phyloP scores from a whole-genome alignment of 2,113 vertebrate species.

The Oncorhynchus tshawytscha region DNA sequence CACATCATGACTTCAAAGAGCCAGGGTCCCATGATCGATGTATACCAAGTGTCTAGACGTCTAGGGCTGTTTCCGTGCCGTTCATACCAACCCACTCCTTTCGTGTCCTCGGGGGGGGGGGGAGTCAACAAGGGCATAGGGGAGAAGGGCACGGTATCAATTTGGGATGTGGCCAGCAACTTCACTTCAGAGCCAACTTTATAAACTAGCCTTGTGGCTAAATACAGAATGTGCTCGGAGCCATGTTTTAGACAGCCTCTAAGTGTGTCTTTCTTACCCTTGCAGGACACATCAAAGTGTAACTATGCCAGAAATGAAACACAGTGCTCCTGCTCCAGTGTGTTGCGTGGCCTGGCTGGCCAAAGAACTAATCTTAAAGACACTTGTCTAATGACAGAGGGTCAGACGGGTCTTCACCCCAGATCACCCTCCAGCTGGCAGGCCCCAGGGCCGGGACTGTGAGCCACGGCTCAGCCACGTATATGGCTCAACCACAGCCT shows the following conservation, averaged over 20 bases:
- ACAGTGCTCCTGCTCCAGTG: slow-evolving; percentile 17
- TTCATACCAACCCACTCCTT: slow-evolving; percentile 35
- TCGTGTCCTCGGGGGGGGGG: background rate
- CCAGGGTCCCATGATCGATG: slow-evolving; percentile 16
- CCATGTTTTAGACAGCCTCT: background rate
- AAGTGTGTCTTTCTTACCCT: slow-evolving; percentile 19
- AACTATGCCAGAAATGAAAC: slow-evolving; percentile 9
- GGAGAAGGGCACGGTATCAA: background rate
- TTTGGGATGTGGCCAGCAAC: background rate
- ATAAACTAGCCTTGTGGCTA: slow-evolving; percentile 13
- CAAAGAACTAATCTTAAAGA: slow-evolving; percentile 30
- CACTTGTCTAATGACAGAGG: slow-evolving; percentile 42
- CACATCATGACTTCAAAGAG: slow-evolving; percentile 40
- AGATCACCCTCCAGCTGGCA: slow-evolving; percentile 56
- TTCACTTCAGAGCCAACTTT: background rate
- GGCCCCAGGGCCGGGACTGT: slow-evolving; percentile 32
- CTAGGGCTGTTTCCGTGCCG: slow-evolving; percentile 8
- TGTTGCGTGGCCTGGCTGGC: slow-evolving; percentile 4
- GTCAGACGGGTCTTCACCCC: slow-evolving; percentile 30
- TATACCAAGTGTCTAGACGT: slow-evolving; percentile 1
- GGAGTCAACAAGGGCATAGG: slow-evolving; percentile 23
- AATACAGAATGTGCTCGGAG: slow-evolving; percentile 8
- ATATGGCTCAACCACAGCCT: no score
- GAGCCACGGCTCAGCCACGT: no score
- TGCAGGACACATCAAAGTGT: slow-evolving; percentile 16